A percentile compares a stretch with the other conserved stretches of the same genome.
Evolutionary conservation across 1,140 invertebrate species (phyloP).

Genomic region (Sycobia sp.): DNA sequence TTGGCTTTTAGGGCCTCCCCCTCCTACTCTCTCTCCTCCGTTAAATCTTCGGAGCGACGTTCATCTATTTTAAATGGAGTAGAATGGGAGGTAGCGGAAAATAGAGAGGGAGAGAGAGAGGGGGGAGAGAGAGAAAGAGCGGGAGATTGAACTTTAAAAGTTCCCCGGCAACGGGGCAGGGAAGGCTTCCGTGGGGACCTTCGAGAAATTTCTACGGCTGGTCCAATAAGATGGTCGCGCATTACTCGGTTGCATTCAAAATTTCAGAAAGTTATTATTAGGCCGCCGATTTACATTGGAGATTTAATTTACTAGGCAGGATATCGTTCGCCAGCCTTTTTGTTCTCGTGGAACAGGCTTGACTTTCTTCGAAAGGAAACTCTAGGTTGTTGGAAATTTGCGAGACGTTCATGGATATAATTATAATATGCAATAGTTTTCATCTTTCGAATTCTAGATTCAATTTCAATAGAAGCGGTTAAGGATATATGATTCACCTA

Average conservation of each 20-base stretch:
- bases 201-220: background rate
- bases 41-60: conserved; percentile 18
- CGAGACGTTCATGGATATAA: too few species aligned
- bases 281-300: conserved; percentile 15
- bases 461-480: too few species aligned
- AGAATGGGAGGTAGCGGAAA: background rate
- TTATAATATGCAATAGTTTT: too few species aligned
- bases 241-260: background rate
- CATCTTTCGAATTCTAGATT: too few species aligned
- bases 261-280: conserved; percentile 9
- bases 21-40: too few species aligned
- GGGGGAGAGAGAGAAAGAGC: background rate
- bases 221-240: background rate
- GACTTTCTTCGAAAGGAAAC: too few species aligned
- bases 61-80: conserved; percentile 22
- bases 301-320: background rate
- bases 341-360: too few species aligned
- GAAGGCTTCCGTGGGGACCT: too few species aligned
- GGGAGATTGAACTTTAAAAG: too few species aligned
- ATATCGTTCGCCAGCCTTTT: too few species aligned
- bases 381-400: too few species aligned
- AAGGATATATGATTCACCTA: too few species aligned
- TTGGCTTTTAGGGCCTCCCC: conserved; percentile 19
- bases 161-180: background rate
- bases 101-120: background rate